Evolutionary conservation across 2,797 vertebrate species (phyloP), one percentile per base, ranked within the genome.

Genomic region (Petrocephalus sullivani): DNA sequence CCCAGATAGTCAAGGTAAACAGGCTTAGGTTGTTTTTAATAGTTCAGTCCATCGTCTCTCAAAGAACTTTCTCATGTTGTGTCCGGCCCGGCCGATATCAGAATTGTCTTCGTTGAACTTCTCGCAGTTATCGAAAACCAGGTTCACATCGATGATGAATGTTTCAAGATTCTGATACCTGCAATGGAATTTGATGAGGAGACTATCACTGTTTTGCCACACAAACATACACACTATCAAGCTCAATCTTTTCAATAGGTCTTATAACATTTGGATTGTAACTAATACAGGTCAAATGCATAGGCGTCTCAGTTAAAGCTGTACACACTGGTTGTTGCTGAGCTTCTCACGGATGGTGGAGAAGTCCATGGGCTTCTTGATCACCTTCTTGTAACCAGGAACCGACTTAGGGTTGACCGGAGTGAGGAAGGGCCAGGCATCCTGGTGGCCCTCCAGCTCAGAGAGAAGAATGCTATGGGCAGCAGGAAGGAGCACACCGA

Each of bases 41-140:
- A 96, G 94, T 92, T 97, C 95, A 91, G 95, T 95, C 96, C 97
- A 96, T 90, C 96, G 94, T 92, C 95, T 96, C 92, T 97, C 96
- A 93, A 98, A 97, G 92, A 97, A 97, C 88, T 95, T 95, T 90
- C 96, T 95, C 97, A 98, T 97, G 92, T 91, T 96, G 94, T 97
- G 97, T 91, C 97, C 97, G 71, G 97, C 97, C 91, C 96, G 95
- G 90, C 97, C 97, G 90, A 98, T 97, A 90, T 97, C 97, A 88
- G 97, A 98, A 90, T 97, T 94, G 82, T 98, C 97, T 95, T 98
- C 97, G 89, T 98, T 98, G 92, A 97, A 98, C 87, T 95, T 97
- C 95, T 98, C 97, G 94, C 97, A 98, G 96, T 98, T 98, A 94
- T 97, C 96, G 92, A 97, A 97, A 92, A 98, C 97, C 92, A 97